Percentiles rank a stretch among this genome's conserved stretches.
These are phyloP conservation scores for Platerodrilus igneus DNA, from an alignment of 2,888 invertebrate genomes.

Conservation along the genomic window DNA sequence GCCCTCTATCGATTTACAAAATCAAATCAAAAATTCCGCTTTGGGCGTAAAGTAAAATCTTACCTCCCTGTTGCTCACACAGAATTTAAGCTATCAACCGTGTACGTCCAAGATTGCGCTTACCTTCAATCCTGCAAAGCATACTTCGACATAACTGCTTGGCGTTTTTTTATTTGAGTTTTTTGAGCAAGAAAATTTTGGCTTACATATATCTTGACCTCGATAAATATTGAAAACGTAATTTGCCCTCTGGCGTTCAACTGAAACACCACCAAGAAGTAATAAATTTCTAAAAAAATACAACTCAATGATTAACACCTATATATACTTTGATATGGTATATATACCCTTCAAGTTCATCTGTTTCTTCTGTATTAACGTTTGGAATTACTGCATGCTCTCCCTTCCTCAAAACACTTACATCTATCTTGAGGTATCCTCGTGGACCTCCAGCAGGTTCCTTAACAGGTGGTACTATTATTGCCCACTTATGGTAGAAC, in stretches of 20 bases:
- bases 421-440: constrained; percentile 78
- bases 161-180: constrained; percentile 31
- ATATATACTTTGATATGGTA: constrained; percentile 23
- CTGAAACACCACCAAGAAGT: constrained; percentile 53
- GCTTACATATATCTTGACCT: constrained; percentile 44
- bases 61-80: not conserved
- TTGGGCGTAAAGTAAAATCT: too few relatives aligned
- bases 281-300: constrained; percentile 61
- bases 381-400: constrained; percentile 57
- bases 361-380: constrained; percentile 54
- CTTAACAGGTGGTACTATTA: constrained; percentile 60
- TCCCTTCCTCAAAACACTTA: constrained; percentile 68
- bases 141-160: constrained; percentile 54
- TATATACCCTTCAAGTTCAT: constrained; percentile 66
- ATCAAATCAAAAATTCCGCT: too few relatives aligned
- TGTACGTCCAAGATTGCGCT: too few relatives aligned
- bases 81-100: not conserved
- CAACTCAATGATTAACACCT: too few relatives aligned
- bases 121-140: constrained; percentile 61
- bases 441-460: constrained; percentile 51
- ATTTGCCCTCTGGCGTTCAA: constrained; percentile 51
- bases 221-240: constrained; percentile 56
- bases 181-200: constrained; percentile 12
- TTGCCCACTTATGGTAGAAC: constrained; percentile 83
- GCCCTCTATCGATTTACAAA: too few relatives aligned